Evolutionary conservation across 2,113 vertebrate genomes (phyloP), one percentile per base, ranked within the genome.

Genomic region (Larimichthys polyactis): DNA sequence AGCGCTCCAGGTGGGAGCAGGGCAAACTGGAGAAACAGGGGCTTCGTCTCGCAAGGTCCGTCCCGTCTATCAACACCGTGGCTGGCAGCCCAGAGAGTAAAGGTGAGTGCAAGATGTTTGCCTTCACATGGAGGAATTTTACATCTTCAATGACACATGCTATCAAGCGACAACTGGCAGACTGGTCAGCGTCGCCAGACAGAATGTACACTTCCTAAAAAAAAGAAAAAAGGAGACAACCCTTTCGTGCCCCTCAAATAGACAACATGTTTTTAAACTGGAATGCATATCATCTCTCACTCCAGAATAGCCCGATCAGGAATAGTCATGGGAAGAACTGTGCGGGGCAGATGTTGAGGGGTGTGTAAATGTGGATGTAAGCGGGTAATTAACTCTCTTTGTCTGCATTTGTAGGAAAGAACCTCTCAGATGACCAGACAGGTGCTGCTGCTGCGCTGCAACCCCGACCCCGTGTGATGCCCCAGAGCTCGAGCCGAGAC

Each of bases 1-100:
- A 99, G 81, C 96, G 97, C 59, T 97, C 97, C 0, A 94, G 93
- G 11, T 95, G 93, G 77, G 98, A 99, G n/a, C 96, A 96, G 36
- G 93, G 91, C 90, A 96, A 94, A 72, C 90, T 93, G 63, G 90
- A 95, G 20, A 96, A 94, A 46, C 92, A 95, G 55, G 95, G 96
- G 49, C 95, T 98, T 51, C 94, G 97, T 0, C 96, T 96, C 0
- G 96, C 98, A 51, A 96, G 97, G 52, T 99, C 98, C 0, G 97
- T 99, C 81, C 98, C 98, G 1, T 97, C 98, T 14, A 83, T 99
- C 91, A 92, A 87, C 89, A 94, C 94, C 0, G 88, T 89, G 0
- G 81, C 87, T 60, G 90, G 64, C 20, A 85, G 64, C 55, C 77
- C 65, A 40, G 79, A 48, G 46, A 85, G 36, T 19, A 94, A 93